Evolutionary conservation across 1,140 invertebrate species (phyloP).

Genomic region (Potamilus streckersoni): DNA sequence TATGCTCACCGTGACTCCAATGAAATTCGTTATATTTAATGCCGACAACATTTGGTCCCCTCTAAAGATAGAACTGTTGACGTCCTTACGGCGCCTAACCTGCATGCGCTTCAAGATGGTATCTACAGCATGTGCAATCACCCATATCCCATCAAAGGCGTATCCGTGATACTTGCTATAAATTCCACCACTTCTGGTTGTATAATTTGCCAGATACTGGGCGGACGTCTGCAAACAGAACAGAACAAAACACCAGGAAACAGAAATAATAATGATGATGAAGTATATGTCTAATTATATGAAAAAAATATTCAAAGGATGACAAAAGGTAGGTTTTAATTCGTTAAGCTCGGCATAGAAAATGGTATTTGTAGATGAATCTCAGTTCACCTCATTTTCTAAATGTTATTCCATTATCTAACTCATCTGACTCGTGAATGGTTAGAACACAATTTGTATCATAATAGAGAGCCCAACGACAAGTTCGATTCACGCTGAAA

Average conservation of each 20-base stretch:
- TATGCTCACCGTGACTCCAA: conserved; percentile 87
- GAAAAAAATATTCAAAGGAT: too few relatives aligned
- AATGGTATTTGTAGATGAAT: too few relatives aligned
- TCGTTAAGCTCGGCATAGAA: too few relatives aligned
- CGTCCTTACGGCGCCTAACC: not conserved
- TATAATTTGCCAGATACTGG: conserved; percentile 88
- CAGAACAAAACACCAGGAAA: not conserved
- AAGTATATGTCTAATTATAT: too few relatives aligned
- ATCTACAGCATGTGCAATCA: conserved; percentile 77
- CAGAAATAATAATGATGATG: too few relatives aligned
- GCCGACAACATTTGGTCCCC: conserved; percentile 88
- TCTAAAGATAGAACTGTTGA: conserved; percentile 87
- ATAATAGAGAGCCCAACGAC: not conserved
- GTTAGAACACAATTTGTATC: not conserved
- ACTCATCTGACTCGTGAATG: too few relatives aligned
- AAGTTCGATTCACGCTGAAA: not conserved
- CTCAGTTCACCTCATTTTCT: too few relatives aligned
- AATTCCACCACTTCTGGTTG: conserved; percentile 80
- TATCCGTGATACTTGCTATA: conserved; percentile 97
- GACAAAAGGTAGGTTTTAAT: too few relatives aligned
- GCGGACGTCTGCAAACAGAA: conserved; percentile 79
- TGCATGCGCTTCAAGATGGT: conserved; percentile 29
- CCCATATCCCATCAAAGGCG: conserved; percentile 98
- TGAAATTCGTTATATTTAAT: conserved; percentile 89
- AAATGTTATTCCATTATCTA: too few relatives aligned